phyloP scores from a whole-genome alignment of 2,888 invertebrate species.

The Taenaris catops region DNA sequence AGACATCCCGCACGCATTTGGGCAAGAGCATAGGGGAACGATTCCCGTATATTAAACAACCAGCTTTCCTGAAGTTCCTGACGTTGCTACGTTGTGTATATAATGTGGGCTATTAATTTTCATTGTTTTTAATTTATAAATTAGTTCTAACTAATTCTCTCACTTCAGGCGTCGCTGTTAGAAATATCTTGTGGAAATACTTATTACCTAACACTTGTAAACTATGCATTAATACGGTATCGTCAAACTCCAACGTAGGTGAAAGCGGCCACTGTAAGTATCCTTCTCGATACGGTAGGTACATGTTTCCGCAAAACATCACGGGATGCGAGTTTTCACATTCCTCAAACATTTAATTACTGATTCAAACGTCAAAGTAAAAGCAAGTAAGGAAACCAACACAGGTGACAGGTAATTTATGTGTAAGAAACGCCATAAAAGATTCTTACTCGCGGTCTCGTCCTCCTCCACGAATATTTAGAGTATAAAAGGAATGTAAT shows the following conservation, averaged over 20 bases:
- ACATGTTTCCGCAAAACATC: conserved; percentile 39
- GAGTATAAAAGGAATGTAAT: background rate
- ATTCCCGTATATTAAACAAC: too few species aligned
- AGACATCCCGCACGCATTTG: too few species aligned
- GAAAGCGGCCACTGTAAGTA: conserved; percentile 45
- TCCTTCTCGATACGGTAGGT: conserved; percentile 35
- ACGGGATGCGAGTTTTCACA: conserved; percentile 29
- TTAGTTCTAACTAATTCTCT: too few species aligned
- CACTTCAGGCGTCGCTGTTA: too few species aligned
- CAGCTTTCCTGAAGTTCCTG: too few species aligned
- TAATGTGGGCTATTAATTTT: too few species aligned
- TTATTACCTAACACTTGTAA: too few species aligned
- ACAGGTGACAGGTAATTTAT: conserved; percentile 2
- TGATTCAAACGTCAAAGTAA: conserved; percentile 6
- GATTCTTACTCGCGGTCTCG: conserved; percentile 6
- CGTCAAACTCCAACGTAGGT: conserved; percentile 32
- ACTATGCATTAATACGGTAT: too few species aligned
- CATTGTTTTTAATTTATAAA: too few species aligned
- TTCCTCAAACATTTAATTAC: conserved; percentile 21
- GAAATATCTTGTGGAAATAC: too few species aligned
- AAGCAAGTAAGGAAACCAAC: conserved; percentile 11
- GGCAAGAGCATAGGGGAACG: too few species aligned
- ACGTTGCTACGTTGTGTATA: too few species aligned
- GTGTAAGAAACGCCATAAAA: background rate
- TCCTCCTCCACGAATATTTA: conserved; percentile 6